phyloP scores from a whole-genome alignment of 2,797 vertebrate genomes.

The Pygocentrus nattereri region DNA sequence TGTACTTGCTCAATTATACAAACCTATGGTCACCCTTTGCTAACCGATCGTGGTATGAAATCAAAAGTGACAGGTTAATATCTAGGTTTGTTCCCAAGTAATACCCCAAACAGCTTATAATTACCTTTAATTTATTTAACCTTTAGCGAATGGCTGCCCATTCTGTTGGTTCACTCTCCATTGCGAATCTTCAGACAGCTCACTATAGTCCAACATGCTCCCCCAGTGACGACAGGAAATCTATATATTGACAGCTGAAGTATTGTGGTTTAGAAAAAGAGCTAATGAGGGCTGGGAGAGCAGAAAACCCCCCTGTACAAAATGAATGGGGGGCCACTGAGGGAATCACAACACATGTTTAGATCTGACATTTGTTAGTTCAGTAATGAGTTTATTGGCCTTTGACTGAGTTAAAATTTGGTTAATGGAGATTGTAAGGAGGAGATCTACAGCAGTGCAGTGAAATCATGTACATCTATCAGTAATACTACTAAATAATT shows the following conservation, averaged over 20 bases:
- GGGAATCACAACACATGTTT: slow-evolving; percentile 57
- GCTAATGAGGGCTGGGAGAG: slow-evolving; percentile 74
- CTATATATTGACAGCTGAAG: slow-evolving; percentile 81
- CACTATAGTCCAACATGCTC: slow-evolving; percentile 58
- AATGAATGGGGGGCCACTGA: slow-evolving; percentile 69
- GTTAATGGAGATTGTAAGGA: slow-evolving; percentile 15
- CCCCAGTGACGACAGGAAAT: slow-evolving; percentile 76
- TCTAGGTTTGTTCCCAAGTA: slow-evolving; percentile 61
- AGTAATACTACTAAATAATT: background rate
- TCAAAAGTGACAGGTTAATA: slow-evolving; percentile 61
- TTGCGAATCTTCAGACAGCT: slow-evolving; percentile 51
- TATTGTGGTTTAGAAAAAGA: slow-evolving; percentile 78
- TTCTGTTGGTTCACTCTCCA: slow-evolving; percentile 59
- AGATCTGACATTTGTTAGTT: slow-evolving; percentile 72
- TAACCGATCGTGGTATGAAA: slow-evolving; percentile 5
- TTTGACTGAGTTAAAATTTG: slow-evolving; percentile 57
- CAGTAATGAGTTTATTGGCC: slow-evolving; percentile 70
- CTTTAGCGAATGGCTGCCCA: slow-evolving; percentile 67
- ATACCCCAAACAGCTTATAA: slow-evolving; percentile 54
- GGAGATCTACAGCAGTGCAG: background rate
- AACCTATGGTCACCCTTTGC: slow-evolving; percentile 4
- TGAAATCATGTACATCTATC: background rate
- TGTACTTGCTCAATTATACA: background rate
- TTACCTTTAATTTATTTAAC: slow-evolving; percentile 74
- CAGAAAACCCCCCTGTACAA: slow-evolving; percentile 65